phyloP scores from a whole-genome alignment of 1,140 invertebrate species.

The Harpegnathos saltator region DNA sequence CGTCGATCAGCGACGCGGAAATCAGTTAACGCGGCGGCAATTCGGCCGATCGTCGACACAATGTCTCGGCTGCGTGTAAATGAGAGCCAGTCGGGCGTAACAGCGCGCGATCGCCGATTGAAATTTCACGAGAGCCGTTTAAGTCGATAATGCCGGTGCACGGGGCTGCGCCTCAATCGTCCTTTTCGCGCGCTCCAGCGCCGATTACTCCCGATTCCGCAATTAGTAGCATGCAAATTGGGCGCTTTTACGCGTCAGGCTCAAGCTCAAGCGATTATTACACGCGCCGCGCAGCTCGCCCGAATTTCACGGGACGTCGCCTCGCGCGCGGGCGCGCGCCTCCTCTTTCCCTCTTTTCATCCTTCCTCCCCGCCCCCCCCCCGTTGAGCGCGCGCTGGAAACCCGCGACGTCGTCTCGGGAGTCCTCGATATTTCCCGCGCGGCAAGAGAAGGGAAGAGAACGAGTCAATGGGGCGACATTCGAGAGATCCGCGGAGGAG shows the following conservation, averaged over 20 bases:
- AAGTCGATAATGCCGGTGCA: constrained; percentile 25
- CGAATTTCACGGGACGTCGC: no score
- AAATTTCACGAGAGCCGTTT: constrained; percentile 35
- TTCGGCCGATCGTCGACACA: neutral
- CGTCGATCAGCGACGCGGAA: neutral
- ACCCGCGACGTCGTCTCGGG: no score
- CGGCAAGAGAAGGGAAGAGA: neutral
- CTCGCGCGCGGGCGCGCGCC: no score
- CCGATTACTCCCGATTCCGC: neutral
- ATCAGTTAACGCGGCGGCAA: constrained; percentile 1
- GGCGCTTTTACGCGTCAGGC: neutral
- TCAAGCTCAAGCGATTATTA: no score
- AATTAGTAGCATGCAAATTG: constrained; percentile 19
- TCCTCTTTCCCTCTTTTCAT: no score
- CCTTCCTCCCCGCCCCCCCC: no score
- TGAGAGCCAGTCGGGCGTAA: constrained; percentile 18
- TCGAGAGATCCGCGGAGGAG: no score
- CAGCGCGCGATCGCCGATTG: constrained; percentile 12
- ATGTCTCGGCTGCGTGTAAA: constrained; percentile 33
- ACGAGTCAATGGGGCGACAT: no score
- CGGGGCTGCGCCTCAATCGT: neutral
- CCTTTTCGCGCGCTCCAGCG: neutral
- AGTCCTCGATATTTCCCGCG: neutral
- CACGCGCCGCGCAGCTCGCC: no score
- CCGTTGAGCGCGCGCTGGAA: no score